Conservation (phyloP, 2,888 invertebrate species). For the Sisyra terminalis region DNA sequence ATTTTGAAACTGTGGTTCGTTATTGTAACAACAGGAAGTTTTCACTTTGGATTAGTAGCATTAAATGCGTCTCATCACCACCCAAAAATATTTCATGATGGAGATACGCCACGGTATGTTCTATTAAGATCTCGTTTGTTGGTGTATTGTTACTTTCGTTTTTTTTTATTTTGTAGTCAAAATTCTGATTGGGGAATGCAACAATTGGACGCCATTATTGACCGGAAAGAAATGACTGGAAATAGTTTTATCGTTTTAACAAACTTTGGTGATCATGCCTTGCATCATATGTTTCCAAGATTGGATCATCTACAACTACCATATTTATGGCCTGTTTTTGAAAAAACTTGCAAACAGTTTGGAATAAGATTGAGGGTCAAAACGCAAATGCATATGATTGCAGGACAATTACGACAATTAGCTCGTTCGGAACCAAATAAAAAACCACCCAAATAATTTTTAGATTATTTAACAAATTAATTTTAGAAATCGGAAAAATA, state of each 20-base stretch:
- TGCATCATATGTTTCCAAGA: conserved; percentile 71
- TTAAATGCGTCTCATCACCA: conserved; percentile 66
- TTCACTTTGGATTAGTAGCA: conserved; percentile 43
- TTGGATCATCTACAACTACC: conserved; percentile 58
- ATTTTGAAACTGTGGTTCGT: conserved; percentile 35
- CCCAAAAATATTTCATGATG: conserved; percentile 63
- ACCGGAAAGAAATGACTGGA: conserved; percentile 47
- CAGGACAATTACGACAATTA: conserved; percentile 49
- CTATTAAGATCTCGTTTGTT: neutral
- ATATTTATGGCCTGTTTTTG: conserved; percentile 42
- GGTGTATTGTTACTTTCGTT: neutral
- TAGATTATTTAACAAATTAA: no score
- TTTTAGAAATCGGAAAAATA: no score
- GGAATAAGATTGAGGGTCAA: conserved; percentile 29
- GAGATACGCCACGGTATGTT: conserved; percentile 44
- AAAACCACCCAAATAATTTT: conserved; percentile 14
- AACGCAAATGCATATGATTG: conserved; percentile 41
- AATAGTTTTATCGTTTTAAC: conserved; percentile 50
- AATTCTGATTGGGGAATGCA: conserved; percentile 58
- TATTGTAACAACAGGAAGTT: conserved; percentile 36
- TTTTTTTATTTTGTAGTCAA: conserved; percentile 27
- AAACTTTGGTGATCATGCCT: conserved; percentile 58
- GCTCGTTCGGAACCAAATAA: conserved; percentile 28
- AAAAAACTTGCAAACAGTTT: conserved; percentile 48
- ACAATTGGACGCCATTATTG: conserved; percentile 57